Conservation (phyloP, 2,113 vertebrate species). For the Conger conger region DNA sequence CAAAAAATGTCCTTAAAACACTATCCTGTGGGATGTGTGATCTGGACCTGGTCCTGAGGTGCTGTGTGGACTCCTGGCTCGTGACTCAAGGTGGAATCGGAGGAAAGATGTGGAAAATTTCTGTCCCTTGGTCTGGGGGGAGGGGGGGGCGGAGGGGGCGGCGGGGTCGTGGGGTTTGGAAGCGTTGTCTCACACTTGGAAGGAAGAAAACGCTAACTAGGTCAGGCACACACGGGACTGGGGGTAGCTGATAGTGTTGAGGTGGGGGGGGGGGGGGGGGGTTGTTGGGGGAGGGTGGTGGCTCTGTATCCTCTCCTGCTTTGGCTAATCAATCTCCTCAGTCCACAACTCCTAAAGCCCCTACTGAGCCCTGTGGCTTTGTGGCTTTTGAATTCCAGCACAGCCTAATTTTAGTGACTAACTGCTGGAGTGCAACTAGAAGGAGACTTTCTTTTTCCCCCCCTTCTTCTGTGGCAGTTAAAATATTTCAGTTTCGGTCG, state of each 20-base stretch:
- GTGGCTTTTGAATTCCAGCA: constrained; percentile 2
- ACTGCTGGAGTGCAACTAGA: neutral
- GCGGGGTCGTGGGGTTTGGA: too few species aligned
- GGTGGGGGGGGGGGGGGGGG: neutral
- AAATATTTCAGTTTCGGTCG: neutral
- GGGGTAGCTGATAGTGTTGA: neutral
- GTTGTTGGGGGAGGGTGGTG: neutral
- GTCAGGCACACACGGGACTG: neutral
- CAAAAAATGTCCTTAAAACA: neutral
- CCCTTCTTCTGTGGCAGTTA: neutral
- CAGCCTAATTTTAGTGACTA: neutral
- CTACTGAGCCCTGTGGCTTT: neutral
- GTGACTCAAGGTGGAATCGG: neutral
- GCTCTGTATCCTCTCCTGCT: neutral
- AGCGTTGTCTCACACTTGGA: neutral
- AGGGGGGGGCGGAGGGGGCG: too few species aligned
- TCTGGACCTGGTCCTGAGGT: too few species aligned
- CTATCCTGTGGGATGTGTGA: too few species aligned
- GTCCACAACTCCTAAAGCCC: neutral
- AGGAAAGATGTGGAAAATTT: neutral
- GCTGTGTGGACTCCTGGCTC: neutral
- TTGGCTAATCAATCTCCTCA: neutral
- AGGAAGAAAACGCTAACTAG: neutral
- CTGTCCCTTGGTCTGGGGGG: neutral
- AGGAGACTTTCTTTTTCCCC: neutral